Conservation (phyloP, 2,797 vertebrate species). For the Catostomus latipinnis region DNA sequence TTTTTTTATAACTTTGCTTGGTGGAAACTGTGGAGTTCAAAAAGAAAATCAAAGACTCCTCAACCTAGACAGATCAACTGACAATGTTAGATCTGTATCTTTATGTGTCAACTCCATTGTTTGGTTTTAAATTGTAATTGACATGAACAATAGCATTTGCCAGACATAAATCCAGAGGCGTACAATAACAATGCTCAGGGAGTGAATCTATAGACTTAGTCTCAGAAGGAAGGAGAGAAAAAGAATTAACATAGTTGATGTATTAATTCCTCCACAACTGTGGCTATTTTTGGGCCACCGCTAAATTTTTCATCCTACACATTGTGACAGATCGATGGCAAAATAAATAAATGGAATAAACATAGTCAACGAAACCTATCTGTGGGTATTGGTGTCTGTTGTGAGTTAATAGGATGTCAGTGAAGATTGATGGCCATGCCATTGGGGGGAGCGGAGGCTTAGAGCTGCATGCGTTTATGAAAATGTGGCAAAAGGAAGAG, state of each 20-base stretch:
- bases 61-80: slow-evolving; percentile 7
- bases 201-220: slow-evolving; percentile 3
- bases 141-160: background rate
- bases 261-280: slow-evolving; percentile 48
- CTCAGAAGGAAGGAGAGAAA: slow-evolving; percentile 8
- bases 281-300: slow-evolving; percentile 44
- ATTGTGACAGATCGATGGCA: slow-evolving; percentile 57
- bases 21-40: background rate
- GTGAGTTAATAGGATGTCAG: slow-evolving; percentile 67
- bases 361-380: slow-evolving; percentile 62
- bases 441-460: slow-evolving; percentile 49
- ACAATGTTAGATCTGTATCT: slow-evolving; percentile 7
- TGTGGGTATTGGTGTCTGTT: slow-evolving; percentile 64
- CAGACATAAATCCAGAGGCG: background rate
- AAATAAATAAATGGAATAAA: slow-evolving; percentile 62
- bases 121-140: slow-evolving; percentile 19
- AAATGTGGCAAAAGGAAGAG: slow-evolving; percentile 52
- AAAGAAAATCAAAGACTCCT: background rate
- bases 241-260: slow-evolving; percentile 34
- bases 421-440: slow-evolving; percentile 63
- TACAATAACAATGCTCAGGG: background rate
- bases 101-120: background rate
- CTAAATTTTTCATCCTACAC: slow-evolving; percentile 55
- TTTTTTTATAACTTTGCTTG: too few relatives aligned
- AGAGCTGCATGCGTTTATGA: slow-evolving; percentile 57